Evolutionary conservation across 2,888 invertebrate genomes (phyloP).

Genomic region (Aleiodes leptofemur): DNA sequence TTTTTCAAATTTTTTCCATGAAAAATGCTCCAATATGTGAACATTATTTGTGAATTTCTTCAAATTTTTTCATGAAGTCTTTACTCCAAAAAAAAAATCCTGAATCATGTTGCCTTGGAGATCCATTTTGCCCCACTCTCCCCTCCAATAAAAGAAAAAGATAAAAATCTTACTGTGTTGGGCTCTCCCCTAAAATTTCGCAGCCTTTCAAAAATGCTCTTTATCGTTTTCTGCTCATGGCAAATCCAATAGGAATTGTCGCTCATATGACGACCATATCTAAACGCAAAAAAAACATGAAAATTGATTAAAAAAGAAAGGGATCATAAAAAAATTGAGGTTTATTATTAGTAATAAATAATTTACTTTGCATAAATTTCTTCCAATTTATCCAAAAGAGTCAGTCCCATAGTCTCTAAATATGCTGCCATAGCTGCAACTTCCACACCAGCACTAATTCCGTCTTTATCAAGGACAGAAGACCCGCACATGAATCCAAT

Average conservation of each 20-base stretch:
- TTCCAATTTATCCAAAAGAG: conserved; percentile 81
- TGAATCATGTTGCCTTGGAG: too few species aligned
- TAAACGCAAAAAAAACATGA: conserved; percentile 60
- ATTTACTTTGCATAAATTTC: conserved; percentile 84
- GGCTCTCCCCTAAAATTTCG: conserved; percentile 82
- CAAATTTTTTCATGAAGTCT: too few species aligned
- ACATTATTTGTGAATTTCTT: too few species aligned
- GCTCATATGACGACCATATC: conserved; percentile 93
- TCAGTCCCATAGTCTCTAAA: conserved; percentile 79
- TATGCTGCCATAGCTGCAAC: conserved; percentile 86
- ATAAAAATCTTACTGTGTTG: conserved; percentile 78
- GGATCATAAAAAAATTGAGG: neutral
- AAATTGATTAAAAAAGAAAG: conserved; percentile 10
- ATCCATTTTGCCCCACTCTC: too few species aligned
- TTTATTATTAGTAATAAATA: neutral
- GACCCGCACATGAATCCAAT: conserved; percentile 98
- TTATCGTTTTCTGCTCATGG: conserved; percentile 83
- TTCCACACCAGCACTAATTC: conserved; percentile 91
- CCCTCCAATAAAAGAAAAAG: neutral
- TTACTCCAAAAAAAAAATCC: too few species aligned
- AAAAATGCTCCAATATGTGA: too few species aligned
- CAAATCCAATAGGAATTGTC: conserved; percentile 94
- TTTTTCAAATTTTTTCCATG: too few species aligned
- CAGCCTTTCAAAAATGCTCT: conserved; percentile 87
- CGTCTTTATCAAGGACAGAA: conserved; percentile 95